Percentiles rank a stretch among this genome's conserved stretches.
Evolutionary conservation across 1,140 invertebrate species (phyloP).

Genomic region (Cotesia glomerata): DNA sequence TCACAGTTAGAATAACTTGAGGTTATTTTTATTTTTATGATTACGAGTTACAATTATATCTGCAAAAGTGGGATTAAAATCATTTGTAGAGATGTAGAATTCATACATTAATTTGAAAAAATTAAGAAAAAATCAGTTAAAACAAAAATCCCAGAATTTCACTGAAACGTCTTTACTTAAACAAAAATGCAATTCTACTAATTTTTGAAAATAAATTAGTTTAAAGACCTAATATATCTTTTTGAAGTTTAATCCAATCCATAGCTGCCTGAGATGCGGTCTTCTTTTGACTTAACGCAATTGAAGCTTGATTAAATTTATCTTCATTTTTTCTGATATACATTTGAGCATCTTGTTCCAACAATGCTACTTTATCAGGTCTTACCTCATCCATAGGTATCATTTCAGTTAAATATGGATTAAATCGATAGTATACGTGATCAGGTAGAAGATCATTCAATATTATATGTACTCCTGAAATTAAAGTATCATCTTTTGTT

Average conservation of each 20-base stretch:
- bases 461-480: slow-evolving; percentile 78
- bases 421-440: slow-evolving; percentile 85
- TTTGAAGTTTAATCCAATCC: slow-evolving; percentile 62
- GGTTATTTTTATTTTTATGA: not conserved
- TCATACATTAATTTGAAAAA: not conserved
- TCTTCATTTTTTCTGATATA: slow-evolving; percentile 81
- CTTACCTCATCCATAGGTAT: slow-evolving; percentile 84
- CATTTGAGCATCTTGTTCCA: slow-evolving; percentile 73
- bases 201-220: not conserved
- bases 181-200: not conserved
- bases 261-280: slow-evolving; percentile 53
- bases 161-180: no score
- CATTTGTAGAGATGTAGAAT: not conserved
- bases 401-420: slow-evolving; percentile 86
- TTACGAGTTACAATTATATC: no score
- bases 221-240: slow-evolving; percentile 44
- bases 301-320: slow-evolving; percentile 70
- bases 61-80: no score
- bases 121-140: not conserved
- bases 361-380: slow-evolving; percentile 68
- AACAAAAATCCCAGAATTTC: not conserved
- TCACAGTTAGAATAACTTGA: slow-evolving; percentile 7
- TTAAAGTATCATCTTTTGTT: slow-evolving; percentile 37
- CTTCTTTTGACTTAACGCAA: slow-evolving; percentile 60
- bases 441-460: slow-evolving; percentile 82